These are phyloP conservation scores for Zaprionus africanus DNA, from an alignment of 1,140 invertebrate genomes.

Conservation along the genomic window DNA sequence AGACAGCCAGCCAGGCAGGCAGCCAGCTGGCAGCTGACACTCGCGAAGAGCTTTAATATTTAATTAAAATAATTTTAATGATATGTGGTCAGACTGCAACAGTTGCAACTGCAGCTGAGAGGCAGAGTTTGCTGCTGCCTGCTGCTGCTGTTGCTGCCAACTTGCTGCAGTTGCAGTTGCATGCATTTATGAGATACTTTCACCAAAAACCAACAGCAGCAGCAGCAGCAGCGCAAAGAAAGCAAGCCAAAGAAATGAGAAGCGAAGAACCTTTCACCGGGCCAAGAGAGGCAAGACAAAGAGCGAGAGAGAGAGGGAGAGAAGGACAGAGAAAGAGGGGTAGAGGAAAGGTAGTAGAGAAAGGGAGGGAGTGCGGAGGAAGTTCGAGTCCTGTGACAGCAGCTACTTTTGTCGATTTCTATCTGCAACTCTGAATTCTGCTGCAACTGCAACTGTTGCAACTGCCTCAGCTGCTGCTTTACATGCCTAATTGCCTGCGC, in stretches of 20 bases:
- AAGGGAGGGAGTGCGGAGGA: neutral
- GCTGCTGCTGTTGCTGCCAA: neutral
- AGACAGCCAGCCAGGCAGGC: constrained; percentile 34
- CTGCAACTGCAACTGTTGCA: neutral
- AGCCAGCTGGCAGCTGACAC: constrained; percentile 50
- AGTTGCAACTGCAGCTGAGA: neutral
- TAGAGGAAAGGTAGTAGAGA: neutral
- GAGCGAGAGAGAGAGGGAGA: neutral
- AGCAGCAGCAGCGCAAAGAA: constrained; percentile 19
- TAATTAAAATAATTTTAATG: constrained; percentile 76
- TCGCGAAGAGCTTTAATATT: constrained; percentile 57
- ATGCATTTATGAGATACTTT: constrained; percentile 80
- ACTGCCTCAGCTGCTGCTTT: constrained; percentile 54
- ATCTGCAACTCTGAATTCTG: constrained; percentile 37
- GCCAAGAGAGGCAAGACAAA: neutral
- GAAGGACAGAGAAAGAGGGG: neutral
- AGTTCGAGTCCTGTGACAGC: constrained; percentile 35
- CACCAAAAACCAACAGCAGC: constrained; percentile 58
- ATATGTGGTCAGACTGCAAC: constrained; percentile 49
- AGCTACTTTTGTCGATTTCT: constrained; percentile 53
- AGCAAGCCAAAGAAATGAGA: constrained; percentile 50
- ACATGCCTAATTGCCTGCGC: constrained; percentile 74
- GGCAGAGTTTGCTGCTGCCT: neutral
- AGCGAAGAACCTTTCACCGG: constrained; percentile 72
- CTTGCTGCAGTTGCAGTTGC: constrained; percentile 27